A percentile compares a stretch with the other conserved stretches of the same genome.
Evolutionary conservation across 2,113 vertebrate genomes (phyloP).

Genomic region (Sander vitreus): DNA sequence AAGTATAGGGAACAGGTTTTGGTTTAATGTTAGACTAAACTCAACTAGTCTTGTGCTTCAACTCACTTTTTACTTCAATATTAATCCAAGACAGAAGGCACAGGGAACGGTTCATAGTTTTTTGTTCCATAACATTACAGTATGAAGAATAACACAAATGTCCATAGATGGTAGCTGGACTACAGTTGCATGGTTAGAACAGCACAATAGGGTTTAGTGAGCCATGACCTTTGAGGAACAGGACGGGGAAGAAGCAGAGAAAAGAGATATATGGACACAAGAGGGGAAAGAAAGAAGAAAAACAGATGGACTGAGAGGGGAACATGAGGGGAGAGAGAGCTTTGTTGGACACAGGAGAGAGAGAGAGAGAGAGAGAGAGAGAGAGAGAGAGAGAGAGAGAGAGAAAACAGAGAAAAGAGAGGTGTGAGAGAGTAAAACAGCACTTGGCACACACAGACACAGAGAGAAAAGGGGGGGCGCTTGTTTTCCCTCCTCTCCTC

Average conservation of each 20-base stretch:
- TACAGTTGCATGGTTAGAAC: slow-evolving; percentile 6
- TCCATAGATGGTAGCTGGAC: slow-evolving; percentile 15
- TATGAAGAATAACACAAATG: slow-evolving; percentile 24
- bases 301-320: slow-evolving; percentile 32
- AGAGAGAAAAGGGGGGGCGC: slow-evolving; percentile 33
- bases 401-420: slow-evolving; percentile 35
- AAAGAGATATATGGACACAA: slow-evolving; percentile 23
- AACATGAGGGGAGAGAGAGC: background rate
- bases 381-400: slow-evolving; percentile 3
- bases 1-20: background rate
- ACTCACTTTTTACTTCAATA: background rate
- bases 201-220: slow-evolving; percentile 46
- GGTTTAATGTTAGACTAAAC: background rate
- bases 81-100: too few relatives aligned
- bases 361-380: slow-evolving; percentile 17
- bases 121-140: slow-evolving; percentile 5
- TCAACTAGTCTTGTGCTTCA: background rate
- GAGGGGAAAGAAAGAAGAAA: slow-evolving; percentile 32
- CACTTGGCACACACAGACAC: slow-evolving; percentile 14
- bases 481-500: slow-evolving; percentile 42
- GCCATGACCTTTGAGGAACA: slow-evolving; percentile 47
- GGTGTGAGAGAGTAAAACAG: slow-evolving; percentile 20
- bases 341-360: background rate
- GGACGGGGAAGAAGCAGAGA: slow-evolving; percentile 19
- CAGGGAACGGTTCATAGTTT: too few relatives aligned